Percentiles rank a stretch among this genome's conserved stretches.
phyloP scores from a whole-genome alignment of 2,797 vertebrate genomes.

The Oreochromis mossambicus region DNA sequence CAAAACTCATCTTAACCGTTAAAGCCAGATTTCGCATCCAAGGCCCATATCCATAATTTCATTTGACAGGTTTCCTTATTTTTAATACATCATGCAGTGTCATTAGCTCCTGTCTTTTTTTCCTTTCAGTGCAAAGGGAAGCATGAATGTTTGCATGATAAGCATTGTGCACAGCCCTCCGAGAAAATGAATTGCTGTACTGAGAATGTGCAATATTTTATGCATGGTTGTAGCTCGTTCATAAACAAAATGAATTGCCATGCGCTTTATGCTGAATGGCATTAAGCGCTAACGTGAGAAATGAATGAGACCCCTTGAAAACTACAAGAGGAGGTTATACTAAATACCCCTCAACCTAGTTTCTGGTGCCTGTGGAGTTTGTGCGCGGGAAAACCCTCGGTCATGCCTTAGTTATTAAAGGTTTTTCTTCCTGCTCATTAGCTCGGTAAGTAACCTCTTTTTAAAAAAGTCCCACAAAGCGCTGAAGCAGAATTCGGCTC shows the following conservation, averaged over 20 bases:
- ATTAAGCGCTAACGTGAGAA: conserved; percentile 51
- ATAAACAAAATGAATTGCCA: conserved; percentile 49
- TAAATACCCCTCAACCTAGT: conserved; percentile 35
- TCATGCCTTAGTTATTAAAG: conserved; percentile 41
- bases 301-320: conserved; percentile 57
- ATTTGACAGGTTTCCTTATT: conserved; percentile 55
- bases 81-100: conserved; percentile 27
- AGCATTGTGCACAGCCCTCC: conserved; percentile 67
- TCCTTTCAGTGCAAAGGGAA: conserved; percentile 26
- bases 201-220: conserved; percentile 63
- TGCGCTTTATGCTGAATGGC: conserved; percentile 54
- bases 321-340: conserved; percentile 37
- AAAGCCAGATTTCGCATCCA: conserved; percentile 28
- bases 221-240: conserved; percentile 64
- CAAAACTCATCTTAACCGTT: conserved; percentile 27
- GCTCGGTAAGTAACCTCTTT: conserved; percentile 64
- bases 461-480: conserved; percentile 35
- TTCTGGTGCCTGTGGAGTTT: conserved; percentile 17
- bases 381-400: conserved; percentile 26
- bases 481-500: conserved; percentile 42
- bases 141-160: conserved; percentile 78
- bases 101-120: conserved; percentile 35
- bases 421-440: conserved; percentile 58
- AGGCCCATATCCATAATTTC: conserved; percentile 47
- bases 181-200: conserved; percentile 47